A percentile compares a stretch with the other conserved stretches of the same genome.
phyloP scores from a whole-genome alignment of 92 coral and sea anemone species.

The Bergia puertoricense region DNA sequence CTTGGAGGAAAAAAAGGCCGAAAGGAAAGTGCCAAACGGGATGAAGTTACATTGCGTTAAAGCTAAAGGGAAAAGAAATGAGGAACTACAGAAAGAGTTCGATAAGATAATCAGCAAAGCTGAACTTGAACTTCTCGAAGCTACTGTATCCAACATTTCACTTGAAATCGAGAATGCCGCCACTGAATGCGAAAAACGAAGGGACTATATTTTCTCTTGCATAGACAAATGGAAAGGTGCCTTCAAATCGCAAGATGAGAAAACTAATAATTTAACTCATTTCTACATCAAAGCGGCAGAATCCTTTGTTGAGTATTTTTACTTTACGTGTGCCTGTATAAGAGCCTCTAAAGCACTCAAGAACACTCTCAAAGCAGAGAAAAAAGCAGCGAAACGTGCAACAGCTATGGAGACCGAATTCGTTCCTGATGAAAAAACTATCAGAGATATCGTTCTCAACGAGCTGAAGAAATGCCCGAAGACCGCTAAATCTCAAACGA shows the following conservation, averaged over 20 bases:
- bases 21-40: neutral
- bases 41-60: too few relatives aligned
- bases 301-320: slow-evolving; percentile 21
- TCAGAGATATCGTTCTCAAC: slow-evolving; percentile 24
- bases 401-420: slow-evolving; percentile 19
- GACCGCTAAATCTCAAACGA: too few relatives aligned
- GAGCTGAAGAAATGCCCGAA: slow-evolving; percentile 18
- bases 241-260: slow-evolving; percentile 21
- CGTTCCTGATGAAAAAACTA: slow-evolving; percentile 18
- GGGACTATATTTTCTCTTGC: neutral
- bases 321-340: slow-evolving; percentile 2
- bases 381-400: slow-evolving; percentile 15
- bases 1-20: slow-evolving; percentile 5
- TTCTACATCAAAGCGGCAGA: slow-evolving; percentile 8
- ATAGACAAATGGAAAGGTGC: neutral
- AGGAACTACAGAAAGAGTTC: slow-evolving; percentile 21
- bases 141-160: slow-evolving; percentile 4
- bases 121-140: slow-evolving; percentile 20
- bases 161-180: neutral
- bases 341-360: slow-evolving; percentile 16
- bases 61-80: slow-evolving; percentile 5
- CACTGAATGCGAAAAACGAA: slow-evolving; percentile 18
- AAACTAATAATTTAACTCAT: neutral
- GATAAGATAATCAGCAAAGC: slow-evolving; percentile 6
- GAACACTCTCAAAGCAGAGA: slow-evolving; percentile 28